Conservation (phyloP, 2,113 vertebrate genomes). For the Oryctolagus cuniculus region mOryCun1.1 NC_091442.1:34464001-34464500, state of each 20-base stretch:
- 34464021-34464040: background rate
- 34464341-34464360: background rate
- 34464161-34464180: constrained; percentile 43
- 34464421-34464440: background rate
- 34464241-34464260: background rate
- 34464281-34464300: background rate
- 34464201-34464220: background rate
- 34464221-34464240: constrained; percentile 14
- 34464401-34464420: background rate
- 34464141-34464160: constrained; percentile 61
- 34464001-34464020: background rate
- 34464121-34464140: background rate
- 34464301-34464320: background rate
- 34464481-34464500: constrained; percentile 2
- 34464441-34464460: background rate
- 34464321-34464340: constrained; percentile 55
- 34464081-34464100: constrained; percentile 46
- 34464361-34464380: background rate
- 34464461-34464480: background rate
- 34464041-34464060: background rate
- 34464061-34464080: constrained; percentile 11
- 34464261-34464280: background rate
- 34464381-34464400: background rate
- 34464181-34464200: background rate
- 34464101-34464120: background rate